Evolutionary conservation across 1,140 invertebrate species (phyloP), one percentile per base, ranked within the genome.

Genomic region (Arion vulgaris): DNA sequence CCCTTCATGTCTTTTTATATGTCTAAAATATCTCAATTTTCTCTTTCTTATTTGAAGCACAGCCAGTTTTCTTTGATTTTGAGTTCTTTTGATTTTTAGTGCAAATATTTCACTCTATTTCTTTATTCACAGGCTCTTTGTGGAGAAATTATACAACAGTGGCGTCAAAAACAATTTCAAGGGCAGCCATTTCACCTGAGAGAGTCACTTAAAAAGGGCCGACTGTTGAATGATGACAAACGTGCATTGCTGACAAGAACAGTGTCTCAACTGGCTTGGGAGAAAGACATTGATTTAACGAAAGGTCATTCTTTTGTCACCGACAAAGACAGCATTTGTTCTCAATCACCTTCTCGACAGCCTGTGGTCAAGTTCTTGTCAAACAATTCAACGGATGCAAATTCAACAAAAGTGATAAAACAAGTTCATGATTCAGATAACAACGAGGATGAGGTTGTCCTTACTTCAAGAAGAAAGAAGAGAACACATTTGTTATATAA

Each of bases 231-330:
- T 32, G 78, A 85, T 11, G 85, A 36, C 28, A 32, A 28, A 0
- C 62, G 5, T 13, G 17, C 62, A 2, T 53, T 80, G 36, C 57
- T 86, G 51, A 80, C 88, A 19, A 82, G 81, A 36, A 88, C 90
- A 17, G 85, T 91, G 4, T 71, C 84, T 34, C 91, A 92, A 75
- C 82, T 92, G 36, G 91, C 91, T 28, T 92, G 91, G 91, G 89
- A 89, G 79, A 88, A 87, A 80, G 90, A 92, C 80, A 89, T 92
- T 77, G 88, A 90, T 82, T 78, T 91, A 9, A 87, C 86, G 41
- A 88, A 89, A 75, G 88, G 87, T 45, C 81, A 86, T 45, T 80
- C 86, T 32, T 87, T 89, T 80, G 84, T 86, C 17, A 51, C 85
- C 36, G 88, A 87, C 66, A 78, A 86, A 0, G 75, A 82, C 68